A percentile compares a stretch with the other conserved stretches of the same genome.
Evolutionary conservation across 1,140 invertebrate species (phyloP).

Genomic region (Linepithema humile): DNA sequence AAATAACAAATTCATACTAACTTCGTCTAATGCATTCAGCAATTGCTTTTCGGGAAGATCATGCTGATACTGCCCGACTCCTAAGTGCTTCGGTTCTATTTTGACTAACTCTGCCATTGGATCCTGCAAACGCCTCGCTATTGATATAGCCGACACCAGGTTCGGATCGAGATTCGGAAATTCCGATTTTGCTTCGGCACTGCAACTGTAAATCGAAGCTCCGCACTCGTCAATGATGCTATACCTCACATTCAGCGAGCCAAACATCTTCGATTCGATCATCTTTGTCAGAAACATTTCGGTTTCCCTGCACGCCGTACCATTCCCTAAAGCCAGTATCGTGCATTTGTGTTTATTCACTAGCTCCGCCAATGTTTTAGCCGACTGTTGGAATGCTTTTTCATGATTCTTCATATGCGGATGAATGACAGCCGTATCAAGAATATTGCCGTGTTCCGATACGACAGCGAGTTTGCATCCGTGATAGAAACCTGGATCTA

Average conservation of each 20-base stretch:
- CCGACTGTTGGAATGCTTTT: slow-evolving; percentile 62
- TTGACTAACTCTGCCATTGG: slow-evolving; percentile 96
- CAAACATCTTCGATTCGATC: slow-evolving; percentile 86
- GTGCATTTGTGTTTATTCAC: slow-evolving; percentile 85
- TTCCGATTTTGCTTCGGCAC: slow-evolving; percentile 92
- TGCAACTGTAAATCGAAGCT: slow-evolving; percentile 95
- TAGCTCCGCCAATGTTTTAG: slow-evolving; percentile 61
- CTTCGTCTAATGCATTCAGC: slow-evolving; percentile 89
- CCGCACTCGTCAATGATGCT: slow-evolving; percentile 95
- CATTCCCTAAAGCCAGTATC: slow-evolving; percentile 94
- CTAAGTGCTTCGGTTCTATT: slow-evolving; percentile 95
- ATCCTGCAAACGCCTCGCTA: slow-evolving; percentile 94
- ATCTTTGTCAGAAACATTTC: slow-evolving; percentile 90
- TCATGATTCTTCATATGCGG: slow-evolving; percentile 81
- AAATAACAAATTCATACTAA: slow-evolving; percentile 65
- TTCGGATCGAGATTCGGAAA: slow-evolving; percentile 91
- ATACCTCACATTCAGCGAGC: slow-evolving; percentile 87
- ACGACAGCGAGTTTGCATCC: slow-evolving; percentile 94
- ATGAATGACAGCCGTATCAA: slow-evolving; percentile 89
- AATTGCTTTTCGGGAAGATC: slow-evolving; percentile 93
- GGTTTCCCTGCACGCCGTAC: slow-evolving; percentile 94
- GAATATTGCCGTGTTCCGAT: slow-evolving; percentile 88
- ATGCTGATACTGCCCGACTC: slow-evolving; percentile 97
- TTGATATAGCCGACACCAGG: slow-evolving; percentile 87
- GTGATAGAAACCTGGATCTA: slow-evolving; percentile 94